Conservation (phyloP, 1,140 invertebrate species). For the Holcopasites calliopsidis region DNA sequence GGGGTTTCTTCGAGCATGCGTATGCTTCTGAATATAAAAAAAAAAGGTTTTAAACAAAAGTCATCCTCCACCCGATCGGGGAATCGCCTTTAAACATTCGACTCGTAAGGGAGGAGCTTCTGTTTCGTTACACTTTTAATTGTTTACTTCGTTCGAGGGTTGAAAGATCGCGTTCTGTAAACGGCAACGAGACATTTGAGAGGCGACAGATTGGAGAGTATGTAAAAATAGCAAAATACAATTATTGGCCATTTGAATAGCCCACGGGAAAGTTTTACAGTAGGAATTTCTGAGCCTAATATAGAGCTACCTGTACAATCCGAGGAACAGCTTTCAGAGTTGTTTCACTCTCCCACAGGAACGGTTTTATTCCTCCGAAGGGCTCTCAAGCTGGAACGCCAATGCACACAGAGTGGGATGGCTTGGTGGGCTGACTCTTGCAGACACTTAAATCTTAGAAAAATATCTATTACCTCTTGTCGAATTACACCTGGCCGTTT, state of each 20-base stretch:
- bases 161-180: no score
- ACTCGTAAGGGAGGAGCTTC: not conserved
- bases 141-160: no score
- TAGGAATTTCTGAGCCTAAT: no score
- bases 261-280: no score
- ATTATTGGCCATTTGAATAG: no score
- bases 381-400: slow-evolving; percentile 8
- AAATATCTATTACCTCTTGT: slow-evolving; percentile 24
- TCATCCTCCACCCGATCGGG: not conserved
- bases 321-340: slow-evolving; percentile 14
- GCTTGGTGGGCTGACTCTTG: not conserved
- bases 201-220: no score
- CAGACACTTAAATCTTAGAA: slow-evolving; percentile 14
- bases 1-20: slow-evolving; percentile 59
- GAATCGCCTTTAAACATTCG: slow-evolving; percentile 7
- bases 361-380: slow-evolving; percentile 25
- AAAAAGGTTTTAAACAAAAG: slow-evolving; percentile 21
- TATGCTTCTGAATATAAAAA: slow-evolving; percentile 30
- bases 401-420: not conserved
- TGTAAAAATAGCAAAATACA: no score
- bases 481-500: not conserved
- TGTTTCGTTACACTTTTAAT: not conserved
- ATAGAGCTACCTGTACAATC: slow-evolving; percentile 8
- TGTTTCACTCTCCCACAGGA: slow-evolving; percentile 30
- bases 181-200: no score